These are phyloP conservation scores for Parnassius glacialis DNA, from an alignment of 2,888 invertebrate genomes.

Conservation along the genomic window DNA sequence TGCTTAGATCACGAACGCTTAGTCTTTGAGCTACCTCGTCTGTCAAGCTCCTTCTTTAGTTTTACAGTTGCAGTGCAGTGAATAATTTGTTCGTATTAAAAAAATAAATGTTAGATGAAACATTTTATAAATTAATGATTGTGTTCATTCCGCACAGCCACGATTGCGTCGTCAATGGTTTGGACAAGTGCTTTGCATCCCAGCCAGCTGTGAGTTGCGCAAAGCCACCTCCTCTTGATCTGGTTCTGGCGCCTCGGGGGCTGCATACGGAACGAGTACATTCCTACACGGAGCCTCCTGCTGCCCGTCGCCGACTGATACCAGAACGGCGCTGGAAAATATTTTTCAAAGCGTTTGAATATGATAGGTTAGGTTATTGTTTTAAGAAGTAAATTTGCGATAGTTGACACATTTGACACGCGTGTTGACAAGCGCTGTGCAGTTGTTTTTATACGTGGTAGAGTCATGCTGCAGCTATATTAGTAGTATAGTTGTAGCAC, in stretches of 20 bases:
- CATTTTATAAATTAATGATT: conserved; percentile 24
- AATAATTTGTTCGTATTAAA: no score
- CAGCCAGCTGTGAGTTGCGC: conserved; percentile 34
- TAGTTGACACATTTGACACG: no score
- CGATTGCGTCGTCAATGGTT: conserved; percentile 30
- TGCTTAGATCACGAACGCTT: no score
- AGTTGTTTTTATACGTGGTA: no score
- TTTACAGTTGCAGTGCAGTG: no score
- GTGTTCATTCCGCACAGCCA: conserved; percentile 27
- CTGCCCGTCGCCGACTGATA: conserved; percentile 24
- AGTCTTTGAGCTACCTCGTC: no score
- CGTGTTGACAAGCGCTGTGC: no score
- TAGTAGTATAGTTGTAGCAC: no score
- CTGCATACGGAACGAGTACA: conserved; percentile 27
- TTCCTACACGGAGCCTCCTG: conserved; percentile 23
- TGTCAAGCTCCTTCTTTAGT: no score
- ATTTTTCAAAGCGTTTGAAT: neutral
- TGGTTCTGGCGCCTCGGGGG: conserved; percentile 26
- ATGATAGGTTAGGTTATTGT: neutral
- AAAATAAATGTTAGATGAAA: no score
- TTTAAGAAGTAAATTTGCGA: no score
- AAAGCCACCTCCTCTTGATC: conserved; percentile 37
- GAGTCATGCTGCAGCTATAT: no score
- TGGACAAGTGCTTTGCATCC: conserved; percentile 36
- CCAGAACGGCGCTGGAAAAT: conserved; percentile 23